A percentile compares a stretch with the other conserved stretches of the same genome.
These are phyloP conservation scores for Caenorhabditis auriculariae DNA, from an alignment of 2,888 invertebrate genomes.

Conservation along the genomic window DNA sequence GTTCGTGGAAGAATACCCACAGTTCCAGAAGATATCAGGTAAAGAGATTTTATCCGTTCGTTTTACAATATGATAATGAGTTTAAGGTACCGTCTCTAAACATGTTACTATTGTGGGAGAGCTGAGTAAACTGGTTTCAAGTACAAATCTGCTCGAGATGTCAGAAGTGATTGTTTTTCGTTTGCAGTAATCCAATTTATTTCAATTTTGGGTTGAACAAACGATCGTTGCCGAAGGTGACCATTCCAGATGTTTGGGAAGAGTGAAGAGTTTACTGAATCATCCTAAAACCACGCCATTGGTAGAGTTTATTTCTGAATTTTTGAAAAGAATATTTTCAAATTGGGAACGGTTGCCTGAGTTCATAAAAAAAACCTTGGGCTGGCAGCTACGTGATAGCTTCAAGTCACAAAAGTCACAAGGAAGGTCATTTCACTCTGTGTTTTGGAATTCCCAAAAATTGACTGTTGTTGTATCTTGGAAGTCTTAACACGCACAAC, in stretches of 20 bases:
- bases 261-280: slow-evolving; percentile 77
- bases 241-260: slow-evolving; percentile 70
- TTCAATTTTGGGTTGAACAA: slow-evolving; percentile 74
- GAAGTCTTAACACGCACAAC: no score
- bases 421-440: no score
- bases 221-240: slow-evolving; percentile 77
- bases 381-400: no score
- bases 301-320: slow-evolving; percentile 13
- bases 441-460: no score
- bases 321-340: no score
- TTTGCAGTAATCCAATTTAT: not conserved
- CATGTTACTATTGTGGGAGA: slow-evolving; percentile 96
- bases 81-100: slow-evolving; percentile 80
- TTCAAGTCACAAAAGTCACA: no score
- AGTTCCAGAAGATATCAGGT: slow-evolving; percentile 78
- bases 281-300: slow-evolving; percentile 70
- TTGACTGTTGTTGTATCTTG: no score
- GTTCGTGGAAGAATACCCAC: slow-evolving; percentile 89
- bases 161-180: slow-evolving; percentile 35
- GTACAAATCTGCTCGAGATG: slow-evolving; percentile 75
- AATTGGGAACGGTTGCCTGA: no score
- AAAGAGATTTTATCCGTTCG: not conserved
- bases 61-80: not conserved
- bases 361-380: no score
- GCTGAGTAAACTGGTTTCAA: slow-evolving; percentile 80